Evolutionary conservation across 53 echinoderm and acorn worm genomes (phyloP).

Genomic region (Temnopleurus reevesii): DNA sequence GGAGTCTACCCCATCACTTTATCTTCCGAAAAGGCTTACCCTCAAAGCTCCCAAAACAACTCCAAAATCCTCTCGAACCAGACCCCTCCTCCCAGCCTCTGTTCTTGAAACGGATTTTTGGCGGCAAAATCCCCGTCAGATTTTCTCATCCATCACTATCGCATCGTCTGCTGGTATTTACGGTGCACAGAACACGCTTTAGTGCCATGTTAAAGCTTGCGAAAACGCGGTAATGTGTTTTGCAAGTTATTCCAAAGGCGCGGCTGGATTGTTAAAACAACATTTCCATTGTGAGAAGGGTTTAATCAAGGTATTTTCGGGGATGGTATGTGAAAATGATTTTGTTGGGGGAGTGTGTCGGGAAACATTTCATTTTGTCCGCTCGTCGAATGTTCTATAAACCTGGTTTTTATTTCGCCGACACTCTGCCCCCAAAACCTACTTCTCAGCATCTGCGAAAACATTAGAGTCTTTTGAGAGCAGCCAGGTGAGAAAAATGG

Average conservation of each 20-base stretch:
- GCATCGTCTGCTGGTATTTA: constrained; percentile 19
- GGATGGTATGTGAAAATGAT: not conserved
- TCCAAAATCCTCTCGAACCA: constrained; percentile 6
- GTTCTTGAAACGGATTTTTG: not conserved
- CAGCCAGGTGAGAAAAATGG: not conserved
- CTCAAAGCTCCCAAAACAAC: constrained; percentile 26
- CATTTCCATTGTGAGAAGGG: constrained; percentile 5
- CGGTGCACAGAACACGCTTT: not conserved
- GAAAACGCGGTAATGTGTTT: constrained; percentile 32
- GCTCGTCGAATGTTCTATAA: constrained; percentile 14
- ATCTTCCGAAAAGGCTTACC: constrained; percentile 49
- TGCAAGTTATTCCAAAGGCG: not conserved
- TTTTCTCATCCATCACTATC: constrained; percentile 41
- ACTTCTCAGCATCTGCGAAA: not conserved
- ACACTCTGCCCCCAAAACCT: not conserved
- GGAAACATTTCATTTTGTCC: not conserved
- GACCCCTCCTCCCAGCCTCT: not conserved
- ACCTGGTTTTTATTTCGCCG: not conserved
- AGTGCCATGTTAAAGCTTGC: constrained; percentile 32
- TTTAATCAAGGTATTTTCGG: not conserved
- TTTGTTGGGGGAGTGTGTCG: not conserved
- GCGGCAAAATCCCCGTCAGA: constrained; percentile 49
- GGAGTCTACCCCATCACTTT: constrained; percentile 19
- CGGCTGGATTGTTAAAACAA: constrained; percentile 33
- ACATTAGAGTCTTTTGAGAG: not conserved